A percentile compares a stretch with the other conserved stretches of the same genome.
Conservation (phyloP, 2,797 vertebrate genomes). For the Micromesistius poutassou region DNA sequence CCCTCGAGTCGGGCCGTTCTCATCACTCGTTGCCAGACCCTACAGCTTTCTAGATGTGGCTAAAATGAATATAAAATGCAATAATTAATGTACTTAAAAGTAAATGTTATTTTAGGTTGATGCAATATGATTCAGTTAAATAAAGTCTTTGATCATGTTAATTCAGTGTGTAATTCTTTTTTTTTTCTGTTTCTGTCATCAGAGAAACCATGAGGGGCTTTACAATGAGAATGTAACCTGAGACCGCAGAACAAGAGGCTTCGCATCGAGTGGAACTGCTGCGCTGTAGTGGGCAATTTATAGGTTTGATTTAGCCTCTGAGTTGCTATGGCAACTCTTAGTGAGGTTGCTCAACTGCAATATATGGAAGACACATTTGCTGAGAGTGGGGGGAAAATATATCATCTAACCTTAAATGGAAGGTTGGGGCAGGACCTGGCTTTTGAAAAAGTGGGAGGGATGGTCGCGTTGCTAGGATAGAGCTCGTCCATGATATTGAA, state of each 20-base stretch:
- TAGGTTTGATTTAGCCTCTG: conserved; percentile 67
- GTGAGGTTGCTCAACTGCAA: conserved; percentile 67
- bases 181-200: background rate
- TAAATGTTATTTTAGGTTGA: background rate
- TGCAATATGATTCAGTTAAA: background rate
- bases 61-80: background rate
- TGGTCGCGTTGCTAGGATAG: background rate
- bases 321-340: conserved; percentile 80
- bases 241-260: conserved; percentile 47
- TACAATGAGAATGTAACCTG: conserved; percentile 31
- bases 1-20: too few species aligned
- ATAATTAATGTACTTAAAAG: background rate
- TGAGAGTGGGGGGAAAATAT: conserved; percentile 38
- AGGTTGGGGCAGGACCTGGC: background rate
- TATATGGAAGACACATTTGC: conserved; percentile 58
- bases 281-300: conserved; percentile 68
- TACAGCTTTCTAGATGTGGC: too few species aligned
- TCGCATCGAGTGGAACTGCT: conserved; percentile 29
- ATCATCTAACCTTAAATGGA: background rate
- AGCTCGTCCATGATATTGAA: background rate
- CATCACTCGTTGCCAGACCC: too few species aligned
- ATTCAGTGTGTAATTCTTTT: background rate
- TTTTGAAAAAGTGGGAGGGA: background rate
- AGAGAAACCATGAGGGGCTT: background rate
- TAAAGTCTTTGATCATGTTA: background rate